Base-by-base conservation (phyloP, 2,888 invertebrate genomes). In the Zaprionus bogoriensis region DNA sequence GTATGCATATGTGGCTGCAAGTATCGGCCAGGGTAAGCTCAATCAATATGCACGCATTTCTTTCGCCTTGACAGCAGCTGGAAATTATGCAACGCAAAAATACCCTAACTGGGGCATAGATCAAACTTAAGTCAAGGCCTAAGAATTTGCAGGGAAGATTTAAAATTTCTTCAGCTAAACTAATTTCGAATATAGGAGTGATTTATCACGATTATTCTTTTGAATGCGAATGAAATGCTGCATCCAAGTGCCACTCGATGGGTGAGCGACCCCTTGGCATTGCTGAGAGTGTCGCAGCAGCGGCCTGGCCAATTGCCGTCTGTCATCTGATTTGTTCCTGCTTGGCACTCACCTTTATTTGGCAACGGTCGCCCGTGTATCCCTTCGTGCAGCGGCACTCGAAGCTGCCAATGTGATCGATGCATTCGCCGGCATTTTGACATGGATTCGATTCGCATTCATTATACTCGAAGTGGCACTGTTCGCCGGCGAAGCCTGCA, bases 381-480 rank as follows among this genome's bases (percentile, higher is more conserved):
- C 95, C 95, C 51, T 94, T 93, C 4, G 93, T 93, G 89, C 95
- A 95, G 45, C 93, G 92, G 89, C 95, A 95, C 65, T 92, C 92
- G 89, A 93, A 95, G 64, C 93, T 93, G 42, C 94, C 94, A 77
- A 95, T 93, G 88, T 93, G 93, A 91, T 95, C 95, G 60, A 93
- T 94, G 91, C 95, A 95, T 39, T 94, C 94, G 71, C 95, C 95
- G 41, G 94, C 94, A 89, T 95, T 94, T 58, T 92, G 92, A 89
- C 95, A 95, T 39, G 95, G 95, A 61, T 94, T 94, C 69, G 94
- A 94, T 89, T 94, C 94, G 88, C 95, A 95, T 90, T 95, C 95
- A 89, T 95, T 94, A 91, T 94, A 95, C 88, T 95, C 94, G 87
- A 94, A 92, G 88, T 95, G 94, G 88, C 95, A 95, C 72, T 93